These are phyloP conservation scores for Zosterops pallidus DNA, from an alignment of 2,113 vertebrate genomes.

Conservation along the genomic window DNA sequence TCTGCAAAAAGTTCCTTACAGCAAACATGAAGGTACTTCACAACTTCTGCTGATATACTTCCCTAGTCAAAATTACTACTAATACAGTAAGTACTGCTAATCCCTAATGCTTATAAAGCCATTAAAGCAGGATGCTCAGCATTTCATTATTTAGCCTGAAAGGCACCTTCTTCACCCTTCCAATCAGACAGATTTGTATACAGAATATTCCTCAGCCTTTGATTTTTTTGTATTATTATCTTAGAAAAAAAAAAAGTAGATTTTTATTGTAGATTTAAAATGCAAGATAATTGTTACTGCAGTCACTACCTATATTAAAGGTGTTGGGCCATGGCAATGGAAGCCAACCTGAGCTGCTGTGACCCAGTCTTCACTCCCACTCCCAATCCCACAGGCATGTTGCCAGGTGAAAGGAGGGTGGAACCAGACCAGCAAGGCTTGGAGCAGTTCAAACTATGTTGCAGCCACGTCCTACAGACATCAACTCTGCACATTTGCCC, in stretches of 20 bases:
- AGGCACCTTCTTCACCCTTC: neutral
- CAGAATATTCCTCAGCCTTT: neutral
- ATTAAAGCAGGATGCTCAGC: neutral
- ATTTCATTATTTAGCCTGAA: neutral
- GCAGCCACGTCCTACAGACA: neutral
- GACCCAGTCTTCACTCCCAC: neutral
- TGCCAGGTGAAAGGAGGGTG: neutral
- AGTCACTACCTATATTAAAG: neutral
- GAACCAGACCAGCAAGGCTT: neutral
- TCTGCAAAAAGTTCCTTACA: neutral
- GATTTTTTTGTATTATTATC: neutral
- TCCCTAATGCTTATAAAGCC: neutral
- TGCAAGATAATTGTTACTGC: neutral
- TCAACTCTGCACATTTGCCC: neutral
- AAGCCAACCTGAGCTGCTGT: neutral
- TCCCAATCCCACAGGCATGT: neutral
- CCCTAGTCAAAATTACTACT: neutral
- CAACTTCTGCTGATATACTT: neutral
- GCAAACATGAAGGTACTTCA: neutral
- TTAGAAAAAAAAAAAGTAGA: neutral
- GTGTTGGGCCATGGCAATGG: neutral
- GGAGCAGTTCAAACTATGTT: neutral
- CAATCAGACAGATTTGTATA: neutral
- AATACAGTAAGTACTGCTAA: neutral
- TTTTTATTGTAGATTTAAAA: neutral